Evolutionary conservation across 2,888 invertebrate species (phyloP), one percentile per base, ranked within the genome.

Genomic region (Gymnoscelis rufifasciata): DNA sequence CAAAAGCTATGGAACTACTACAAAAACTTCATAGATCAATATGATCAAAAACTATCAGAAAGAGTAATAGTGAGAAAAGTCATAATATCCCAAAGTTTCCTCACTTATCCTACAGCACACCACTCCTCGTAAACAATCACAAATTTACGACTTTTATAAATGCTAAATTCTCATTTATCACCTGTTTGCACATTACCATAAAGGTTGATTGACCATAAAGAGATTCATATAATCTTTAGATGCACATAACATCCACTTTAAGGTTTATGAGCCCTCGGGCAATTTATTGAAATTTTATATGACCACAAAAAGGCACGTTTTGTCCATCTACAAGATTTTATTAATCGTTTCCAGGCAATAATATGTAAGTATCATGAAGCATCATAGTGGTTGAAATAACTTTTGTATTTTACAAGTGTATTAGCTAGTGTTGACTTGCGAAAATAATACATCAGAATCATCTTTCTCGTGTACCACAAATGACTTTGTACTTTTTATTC

Each of bases 191-290:
- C 43, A 41, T 52, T 24, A 36, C 35, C 29, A 43, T 49, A 52
- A 62, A 50, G 45, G 50, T 50, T 49, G 62, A 70, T 66, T 51
- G 51, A 50, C 56, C 51, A 67, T 71, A 70, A 74, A 71, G 55
- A 45, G 41, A 60, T 66, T 63, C 65, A 60, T 64, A 60, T 68
- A 60, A 67, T 61, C 59, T 62, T 71, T 67, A 69, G 69, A 68
- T 64, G 61, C 64, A 60, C 62, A 66, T 59, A 68, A 74, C 68
- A 64, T 60, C 60, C 68, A 68, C 64, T 68, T 59, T 51, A 52
- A 55, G 43, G 50, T 60, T 59, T 56, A 62, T 51, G 56, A 46
- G 51, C 47, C 53, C 52, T 56, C 44, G 47, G 48, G 43, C 48
- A 41, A 51, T 55, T 42, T 52, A 53, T 58, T 56, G 47, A 61